Percentiles rank a stretch among this genome's conserved stretches.
phyloP scores from a whole-genome alignment of 1,140 invertebrate genomes.

The Pectinophora gossypiella region DNA sequence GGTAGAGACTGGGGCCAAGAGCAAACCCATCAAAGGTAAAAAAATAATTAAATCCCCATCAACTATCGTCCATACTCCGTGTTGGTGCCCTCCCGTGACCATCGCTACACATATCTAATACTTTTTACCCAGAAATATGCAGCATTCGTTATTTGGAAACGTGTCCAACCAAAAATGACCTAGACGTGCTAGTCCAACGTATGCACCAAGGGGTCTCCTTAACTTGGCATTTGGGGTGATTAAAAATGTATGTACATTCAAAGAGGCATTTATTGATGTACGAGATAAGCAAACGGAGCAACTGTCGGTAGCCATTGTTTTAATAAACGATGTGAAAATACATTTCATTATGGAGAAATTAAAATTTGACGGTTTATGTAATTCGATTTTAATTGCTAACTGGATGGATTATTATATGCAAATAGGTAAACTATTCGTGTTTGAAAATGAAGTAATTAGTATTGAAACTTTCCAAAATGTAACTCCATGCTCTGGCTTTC shows the following conservation, averaged over 20 bases:
- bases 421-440: no score
- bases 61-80: slow-evolving; percentile 25
- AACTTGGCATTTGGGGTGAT: no score
- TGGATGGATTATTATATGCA: no score
- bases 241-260: no score
- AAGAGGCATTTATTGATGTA: slow-evolving; percentile 60
- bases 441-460: no score
- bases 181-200: no score
- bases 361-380: slow-evolving; percentile 44
- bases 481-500: no score
- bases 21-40: no score
- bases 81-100: slow-evolving; percentile 6
- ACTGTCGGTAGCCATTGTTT: slow-evolving; percentile 62
- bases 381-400: slow-evolving; percentile 58
- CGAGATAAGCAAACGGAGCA: slow-evolving; percentile 48
- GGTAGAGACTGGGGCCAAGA: no score
- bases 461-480: no score
- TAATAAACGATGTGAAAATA: slow-evolving; percentile 54
- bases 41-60: slow-evolving; percentile 59
- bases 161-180: no score
- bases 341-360: slow-evolving; percentile 38
- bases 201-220: no score
- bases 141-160: slow-evolving; percentile 19
- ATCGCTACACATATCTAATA: slow-evolving; percentile 49
- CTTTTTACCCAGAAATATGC: slow-evolving; percentile 25